Evolutionary conservation across 37 sponge, comb jelly and placozoan species (phyloP).

Genomic region (Ianthella basta): DNA sequence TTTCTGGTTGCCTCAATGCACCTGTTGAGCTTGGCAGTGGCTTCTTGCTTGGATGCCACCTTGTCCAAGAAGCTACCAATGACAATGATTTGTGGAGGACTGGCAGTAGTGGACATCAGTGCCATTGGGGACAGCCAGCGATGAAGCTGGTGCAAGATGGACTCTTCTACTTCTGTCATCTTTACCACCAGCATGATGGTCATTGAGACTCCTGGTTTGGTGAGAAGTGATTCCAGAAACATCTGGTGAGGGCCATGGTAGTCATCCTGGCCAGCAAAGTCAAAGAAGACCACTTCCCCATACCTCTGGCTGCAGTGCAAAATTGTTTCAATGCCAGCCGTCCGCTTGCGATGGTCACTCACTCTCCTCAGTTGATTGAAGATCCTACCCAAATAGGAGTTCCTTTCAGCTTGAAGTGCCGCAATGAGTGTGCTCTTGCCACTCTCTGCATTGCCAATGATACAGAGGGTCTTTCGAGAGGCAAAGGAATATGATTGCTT

Average conservation of each 20-base stretch:
- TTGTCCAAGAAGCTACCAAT: constrained; percentile 1
- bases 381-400: background rate
- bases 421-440: constrained; percentile 26
- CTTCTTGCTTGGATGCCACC: background rate
- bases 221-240: background rate
- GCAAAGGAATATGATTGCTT: background rate
- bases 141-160: background rate
- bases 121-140: constrained; percentile 7
- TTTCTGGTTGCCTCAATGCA: background rate
- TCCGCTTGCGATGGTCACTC: background rate
- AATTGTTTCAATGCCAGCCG: constrained; percentile 19
- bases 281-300: constrained; percentile 18
- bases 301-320: background rate
- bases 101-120: background rate
- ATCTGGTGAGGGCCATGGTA: constrained; percentile 28
- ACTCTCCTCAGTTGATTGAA: background rate
- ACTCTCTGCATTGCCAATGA: constrained; percentile 19
- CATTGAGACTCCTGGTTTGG: background rate
- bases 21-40: background rate
- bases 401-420: background rate
- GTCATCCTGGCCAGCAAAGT: constrained; percentile 27
- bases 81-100: background rate
- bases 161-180: background rate
- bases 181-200: constrained; percentile 14
- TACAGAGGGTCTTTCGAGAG: background rate